Base-by-base conservation (phyloP, 2,888 invertebrate species). In the Drosophila subsilvestris region DNA sequence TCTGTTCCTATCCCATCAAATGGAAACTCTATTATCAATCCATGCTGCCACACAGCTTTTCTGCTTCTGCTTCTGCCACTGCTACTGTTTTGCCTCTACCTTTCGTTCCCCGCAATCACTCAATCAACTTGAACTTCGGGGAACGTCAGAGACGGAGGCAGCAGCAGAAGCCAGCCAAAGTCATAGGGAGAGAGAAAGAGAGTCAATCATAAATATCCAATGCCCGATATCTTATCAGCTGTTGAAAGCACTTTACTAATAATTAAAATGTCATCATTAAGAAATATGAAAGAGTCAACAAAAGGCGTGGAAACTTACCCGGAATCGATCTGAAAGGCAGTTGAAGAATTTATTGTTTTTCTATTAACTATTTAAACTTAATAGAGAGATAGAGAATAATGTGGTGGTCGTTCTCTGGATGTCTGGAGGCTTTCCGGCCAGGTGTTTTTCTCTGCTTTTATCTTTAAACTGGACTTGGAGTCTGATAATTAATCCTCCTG, bases 251-350 rank as follows among this genome's bases (percentile, higher is more conserved):
- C 90, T 88, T 90, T 88, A 90, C 90, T 89, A 90, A 85, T 90
- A 90, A 90, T 90, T 90, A 90, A 90, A 90, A 85, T 90, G 90
- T 90, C 89, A 90, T 90, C 90, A 90, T 87, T 85, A 80, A 85
- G 85, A 86, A 86, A 89, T 86, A 85, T 85, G 85, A 85, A 85
- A 86, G 88, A 84, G 85, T 85, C 87, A 85, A 85, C 81, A 85
- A 66, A 37, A 83, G 71, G 75, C 67, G 63, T 60, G 59, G 51
- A 63, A 57, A 67, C 44, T 29, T 47, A 25, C 47, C 47, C 54
- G 43, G 56, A 55, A 55, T 53, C 45, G 62, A 72, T 60, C 66
- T 59, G 55, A 55, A 56, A 68, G 74, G 83, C 77, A 76, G 62
- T 74, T 61, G 55, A 74, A 62, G 78, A 71, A 75, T 87, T 87